Evolutionary conservation across 1,140 invertebrate species (phyloP).

Genomic region (Drosophila ercepeae): DNA sequence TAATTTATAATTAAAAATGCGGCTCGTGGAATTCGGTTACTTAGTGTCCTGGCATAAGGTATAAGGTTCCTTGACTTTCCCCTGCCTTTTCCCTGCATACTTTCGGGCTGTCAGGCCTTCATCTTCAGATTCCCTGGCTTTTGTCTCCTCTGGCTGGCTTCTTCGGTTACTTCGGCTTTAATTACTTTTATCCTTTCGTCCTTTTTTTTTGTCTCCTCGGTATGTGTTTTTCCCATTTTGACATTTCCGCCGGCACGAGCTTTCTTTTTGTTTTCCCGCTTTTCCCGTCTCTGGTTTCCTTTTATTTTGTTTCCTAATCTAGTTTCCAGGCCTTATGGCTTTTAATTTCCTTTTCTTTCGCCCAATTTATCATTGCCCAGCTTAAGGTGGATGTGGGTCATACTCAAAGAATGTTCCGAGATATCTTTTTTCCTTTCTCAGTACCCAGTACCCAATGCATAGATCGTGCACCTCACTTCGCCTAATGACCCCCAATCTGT

Average conservation of each 20-base stretch:
- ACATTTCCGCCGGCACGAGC: conserved; percentile 56
- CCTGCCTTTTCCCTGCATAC: conserved; percentile 35
- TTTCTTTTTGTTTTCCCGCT: conserved; percentile 23
- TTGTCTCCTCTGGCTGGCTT: conserved; percentile 25
- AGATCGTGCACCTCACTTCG: conserved; percentile 63
- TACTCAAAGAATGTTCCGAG: conserved; percentile 8
- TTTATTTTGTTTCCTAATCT: conserved; percentile 47
- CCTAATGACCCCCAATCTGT: conserved; percentile 80
- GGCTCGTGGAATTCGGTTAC: conserved; percentile 76
- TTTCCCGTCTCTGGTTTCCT: conserved; percentile 23
- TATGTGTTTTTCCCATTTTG: conserved; percentile 39
- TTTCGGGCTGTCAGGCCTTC: conserved; percentile 42
- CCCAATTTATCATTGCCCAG: conserved; percentile 70
- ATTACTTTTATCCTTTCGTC: conserved; percentile 76
- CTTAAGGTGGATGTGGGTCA: conserved; percentile 41
- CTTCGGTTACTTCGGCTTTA: conserved; percentile 57
- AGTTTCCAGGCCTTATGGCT: conserved; percentile 66
- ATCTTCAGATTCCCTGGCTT: conserved; percentile 25
- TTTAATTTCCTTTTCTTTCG: conserved; percentile 75
- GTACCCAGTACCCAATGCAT: no score
- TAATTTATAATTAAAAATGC: conserved; percentile 82
- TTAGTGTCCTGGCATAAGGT: conserved; percentile 70
- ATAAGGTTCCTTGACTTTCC: conserved; percentile 37
- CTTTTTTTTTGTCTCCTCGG: conserved; percentile 24
- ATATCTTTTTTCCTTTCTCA: not conserved